A percentile compares a stretch with the other conserved stretches of the same genome.
Conservation (phyloP, 2,113 vertebrate genomes). For the Gila orcuttii region DNA sequence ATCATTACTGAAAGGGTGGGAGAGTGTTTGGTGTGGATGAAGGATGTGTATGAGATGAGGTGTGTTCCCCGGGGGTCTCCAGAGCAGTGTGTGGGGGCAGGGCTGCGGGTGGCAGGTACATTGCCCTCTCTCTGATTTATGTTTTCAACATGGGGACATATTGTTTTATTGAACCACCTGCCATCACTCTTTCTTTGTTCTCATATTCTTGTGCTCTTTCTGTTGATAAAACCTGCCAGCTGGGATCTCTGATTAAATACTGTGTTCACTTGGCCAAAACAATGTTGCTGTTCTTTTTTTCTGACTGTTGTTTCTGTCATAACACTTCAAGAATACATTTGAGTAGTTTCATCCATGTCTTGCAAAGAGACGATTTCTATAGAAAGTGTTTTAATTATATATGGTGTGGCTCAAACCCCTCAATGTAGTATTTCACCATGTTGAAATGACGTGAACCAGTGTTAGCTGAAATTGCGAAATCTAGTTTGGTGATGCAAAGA, state of each 20-base stretch:
- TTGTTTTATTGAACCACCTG: constrained; percentile 33
- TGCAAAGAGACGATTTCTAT: too few relatives aligned
- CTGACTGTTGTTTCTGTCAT: background rate
- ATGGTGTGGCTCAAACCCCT: too few relatives aligned
- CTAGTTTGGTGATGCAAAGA: background rate
- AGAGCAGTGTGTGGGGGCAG: background rate
- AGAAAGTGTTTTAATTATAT: too few relatives aligned
- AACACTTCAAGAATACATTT: background rate
- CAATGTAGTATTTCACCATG: too few relatives aligned
- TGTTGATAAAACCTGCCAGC: background rate
- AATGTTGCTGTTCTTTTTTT: background rate
- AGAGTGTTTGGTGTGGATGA: constrained; percentile 17
- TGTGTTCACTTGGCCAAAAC: background rate
- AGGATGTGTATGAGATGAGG: background rate
- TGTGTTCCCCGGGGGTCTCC: background rate
- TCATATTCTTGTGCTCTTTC: background rate
- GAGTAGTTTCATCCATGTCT: too few relatives aligned
- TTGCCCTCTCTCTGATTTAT: constrained; percentile 37
- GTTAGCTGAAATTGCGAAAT: background rate
- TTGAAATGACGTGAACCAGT: too few relatives aligned
- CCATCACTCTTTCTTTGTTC: constrained; percentile 30
- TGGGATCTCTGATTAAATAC: background rate
- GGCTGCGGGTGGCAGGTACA: background rate
- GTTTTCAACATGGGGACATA: constrained; percentile 35
- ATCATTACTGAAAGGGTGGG: background rate